Percentiles rank a stretch among this genome's conserved stretches.
Evolutionary conservation across 1,140 invertebrate genomes (phyloP).

Genomic region (Chionoecetes opilio): DNA sequence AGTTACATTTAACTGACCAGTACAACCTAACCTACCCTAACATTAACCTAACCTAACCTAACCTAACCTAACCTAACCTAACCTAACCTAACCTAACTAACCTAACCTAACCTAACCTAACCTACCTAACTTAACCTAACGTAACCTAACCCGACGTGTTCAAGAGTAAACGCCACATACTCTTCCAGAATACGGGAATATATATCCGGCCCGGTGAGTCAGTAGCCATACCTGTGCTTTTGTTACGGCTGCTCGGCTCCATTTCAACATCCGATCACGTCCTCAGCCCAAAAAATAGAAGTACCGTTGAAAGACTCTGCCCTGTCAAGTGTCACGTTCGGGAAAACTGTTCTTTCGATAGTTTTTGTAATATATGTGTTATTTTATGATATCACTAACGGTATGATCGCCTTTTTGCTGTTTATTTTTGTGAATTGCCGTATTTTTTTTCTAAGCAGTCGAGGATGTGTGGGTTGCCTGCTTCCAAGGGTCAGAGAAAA

Average conservation of each 20-base stretch:
- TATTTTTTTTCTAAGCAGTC: background rate
- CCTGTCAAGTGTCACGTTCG: background rate
- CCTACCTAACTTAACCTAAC: no score
- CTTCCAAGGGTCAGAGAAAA: background rate
- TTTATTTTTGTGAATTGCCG: background rate
- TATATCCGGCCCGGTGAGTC: background rate
- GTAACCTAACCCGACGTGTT: no score
- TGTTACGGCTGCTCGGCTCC: background rate
- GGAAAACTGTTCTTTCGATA: background rate
- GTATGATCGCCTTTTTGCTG: background rate
- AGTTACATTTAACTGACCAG: no score
- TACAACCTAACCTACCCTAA: no score
- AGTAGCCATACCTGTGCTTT: background rate
- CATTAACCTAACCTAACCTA: no score
- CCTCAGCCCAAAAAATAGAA: background rate
- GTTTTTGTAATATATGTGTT: background rate
- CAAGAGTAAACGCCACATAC: no score
- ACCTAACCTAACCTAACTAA: no score
- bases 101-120: no score
- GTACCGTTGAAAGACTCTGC: background rate
- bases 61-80: no score
- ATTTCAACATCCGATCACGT: constrained; percentile 16
- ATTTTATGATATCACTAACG: background rate
- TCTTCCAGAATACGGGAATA: no score
- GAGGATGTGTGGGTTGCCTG: background rate